Evolutionary conservation across 2,888 invertebrate species (phyloP).

Genomic region (Argynnis bischoffii): DNA sequence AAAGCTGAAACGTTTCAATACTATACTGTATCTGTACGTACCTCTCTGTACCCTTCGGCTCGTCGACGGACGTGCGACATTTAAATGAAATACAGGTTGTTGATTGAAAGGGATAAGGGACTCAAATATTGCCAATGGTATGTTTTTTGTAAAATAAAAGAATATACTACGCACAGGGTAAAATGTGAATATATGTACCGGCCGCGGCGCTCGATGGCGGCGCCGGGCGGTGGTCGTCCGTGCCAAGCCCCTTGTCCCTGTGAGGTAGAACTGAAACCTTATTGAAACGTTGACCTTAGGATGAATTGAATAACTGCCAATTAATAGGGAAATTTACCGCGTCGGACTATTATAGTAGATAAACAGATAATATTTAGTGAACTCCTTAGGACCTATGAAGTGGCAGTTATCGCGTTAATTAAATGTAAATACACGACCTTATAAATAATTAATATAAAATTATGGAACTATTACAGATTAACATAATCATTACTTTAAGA

Average conservation of each 20-base stretch:
- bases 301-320: constrained; percentile 68
- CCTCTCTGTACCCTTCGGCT: constrained; percentile 50
- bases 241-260: constrained; percentile 77
- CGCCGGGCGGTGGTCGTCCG: constrained; percentile 57
- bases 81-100: constrained; percentile 62
- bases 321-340: constrained; percentile 51
- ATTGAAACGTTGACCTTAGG: constrained; percentile 66
- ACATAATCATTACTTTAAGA: constrained; percentile 79
- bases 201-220: constrained; percentile 47
- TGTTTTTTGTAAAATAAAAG: constrained; percentile 70
- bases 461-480: constrained; percentile 76
- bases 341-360: constrained; percentile 32
- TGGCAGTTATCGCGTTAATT: constrained; percentile 69
- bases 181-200: constrained; percentile 68
- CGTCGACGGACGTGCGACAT: constrained; percentile 54
- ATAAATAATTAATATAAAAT: constrained; percentile 77
- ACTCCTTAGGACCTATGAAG: constrained; percentile 51
- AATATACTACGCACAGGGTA: constrained; percentile 79
- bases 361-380: constrained; percentile 31
- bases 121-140: constrained; percentile 71
- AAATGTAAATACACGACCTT: constrained; percentile 71
- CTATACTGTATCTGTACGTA: constrained; percentile 49
- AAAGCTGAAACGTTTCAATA: constrained; percentile 55
- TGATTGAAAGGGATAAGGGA: constrained; percentile 76
- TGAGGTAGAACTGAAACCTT: constrained; percentile 75